Percentiles rank a stretch among this genome's conserved stretches.
These are phyloP conservation scores for Salmo trutta DNA, from an alignment of 2,797 vertebrate species.

Conservation along the genomic window DNA sequence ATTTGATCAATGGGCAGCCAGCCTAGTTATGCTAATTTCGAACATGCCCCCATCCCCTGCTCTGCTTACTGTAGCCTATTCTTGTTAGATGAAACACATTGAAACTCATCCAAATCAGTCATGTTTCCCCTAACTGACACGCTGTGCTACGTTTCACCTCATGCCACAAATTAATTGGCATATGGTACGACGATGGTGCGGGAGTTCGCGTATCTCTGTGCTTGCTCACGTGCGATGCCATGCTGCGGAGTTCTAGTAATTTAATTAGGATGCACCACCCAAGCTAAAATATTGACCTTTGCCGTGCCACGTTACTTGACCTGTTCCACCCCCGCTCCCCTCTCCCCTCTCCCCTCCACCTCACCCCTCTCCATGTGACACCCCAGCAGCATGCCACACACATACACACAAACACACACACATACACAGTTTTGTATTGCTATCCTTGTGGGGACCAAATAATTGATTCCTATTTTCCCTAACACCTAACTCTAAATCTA, in stretches of 20 bases:
- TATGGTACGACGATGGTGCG: constrained; percentile 34
- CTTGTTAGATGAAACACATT: constrained; percentile 13
- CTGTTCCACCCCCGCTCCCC: constrained; percentile 14
- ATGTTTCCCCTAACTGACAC: constrained; percentile 28
- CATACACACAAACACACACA: neutral
- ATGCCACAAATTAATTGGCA: constrained; percentile 61
- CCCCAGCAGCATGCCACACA: neutral
- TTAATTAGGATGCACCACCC: constrained; percentile 70
- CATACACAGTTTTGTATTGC: neutral
- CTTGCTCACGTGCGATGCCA: constrained; percentile 42
- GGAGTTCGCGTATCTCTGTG: constrained; percentile 38
- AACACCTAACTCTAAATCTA: too few species aligned
- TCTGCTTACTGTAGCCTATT: neutral
- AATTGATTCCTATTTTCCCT: neutral
- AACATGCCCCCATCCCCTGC: neutral
- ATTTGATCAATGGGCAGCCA: neutral
- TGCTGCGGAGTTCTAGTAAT: constrained; percentile 57
- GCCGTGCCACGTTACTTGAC: constrained; percentile 50
- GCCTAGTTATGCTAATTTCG: neutral
- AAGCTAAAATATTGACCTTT: constrained; percentile 81
- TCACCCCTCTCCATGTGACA: constrained; percentile 11
- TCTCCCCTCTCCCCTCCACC: neutral
- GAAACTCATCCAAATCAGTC: constrained; percentile 25
- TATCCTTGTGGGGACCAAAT: too few species aligned
- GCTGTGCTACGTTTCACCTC: constrained; percentile 41